These are phyloP conservation scores for Geodia barretti DNA, from an alignment of 37 sponge, comb jelly and placozoan genomes.

Conservation along the genomic window DNA sequence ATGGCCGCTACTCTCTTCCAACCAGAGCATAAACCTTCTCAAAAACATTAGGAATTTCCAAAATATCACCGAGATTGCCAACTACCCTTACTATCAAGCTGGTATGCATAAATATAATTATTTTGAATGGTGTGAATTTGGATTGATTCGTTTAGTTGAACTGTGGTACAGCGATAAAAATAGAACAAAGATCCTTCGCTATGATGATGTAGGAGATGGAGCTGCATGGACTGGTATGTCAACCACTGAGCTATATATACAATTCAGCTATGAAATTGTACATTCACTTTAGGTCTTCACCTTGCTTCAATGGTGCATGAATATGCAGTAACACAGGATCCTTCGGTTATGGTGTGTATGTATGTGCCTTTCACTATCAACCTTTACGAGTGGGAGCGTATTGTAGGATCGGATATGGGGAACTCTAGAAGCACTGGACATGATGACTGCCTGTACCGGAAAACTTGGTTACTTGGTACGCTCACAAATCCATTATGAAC, in stretches of 20 bases:
- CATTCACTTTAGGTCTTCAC: slow-evolving; percentile 20
- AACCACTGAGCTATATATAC: background rate
- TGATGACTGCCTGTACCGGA: slow-evolving; percentile 23
- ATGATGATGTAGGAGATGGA: slow-evolving; percentile 67
- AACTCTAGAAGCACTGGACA: slow-evolving; percentile 26
- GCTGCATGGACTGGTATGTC: slow-evolving; percentile 64
- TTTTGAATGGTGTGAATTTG: background rate
- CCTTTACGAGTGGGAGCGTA: background rate
- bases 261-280: background rate
- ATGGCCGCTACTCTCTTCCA: slow-evolving; percentile 21
- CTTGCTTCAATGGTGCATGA: slow-evolving; percentile 54
- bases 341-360: slow-evolving; percentile 23
- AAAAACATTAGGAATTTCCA: slow-evolving; percentile 16
- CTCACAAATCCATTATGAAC: background rate
- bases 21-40: slow-evolving; percentile 18
- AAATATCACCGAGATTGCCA: slow-evolving; percentile 12
- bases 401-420: slow-evolving; percentile 3
- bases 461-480: slow-evolving; percentile 35
- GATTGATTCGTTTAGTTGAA: slow-evolving; percentile 17
- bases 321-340: slow-evolving; percentile 29
- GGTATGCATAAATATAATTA: slow-evolving; percentile 9
- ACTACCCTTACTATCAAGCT: slow-evolving; percentile 60
- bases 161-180: slow-evolving; percentile 45
- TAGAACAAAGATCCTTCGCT: slow-evolving; percentile 17
- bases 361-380: background rate